Evolutionary conservation across 2,888 invertebrate genomes (phyloP).

Genomic region (Tholera decimalis): DNA sequence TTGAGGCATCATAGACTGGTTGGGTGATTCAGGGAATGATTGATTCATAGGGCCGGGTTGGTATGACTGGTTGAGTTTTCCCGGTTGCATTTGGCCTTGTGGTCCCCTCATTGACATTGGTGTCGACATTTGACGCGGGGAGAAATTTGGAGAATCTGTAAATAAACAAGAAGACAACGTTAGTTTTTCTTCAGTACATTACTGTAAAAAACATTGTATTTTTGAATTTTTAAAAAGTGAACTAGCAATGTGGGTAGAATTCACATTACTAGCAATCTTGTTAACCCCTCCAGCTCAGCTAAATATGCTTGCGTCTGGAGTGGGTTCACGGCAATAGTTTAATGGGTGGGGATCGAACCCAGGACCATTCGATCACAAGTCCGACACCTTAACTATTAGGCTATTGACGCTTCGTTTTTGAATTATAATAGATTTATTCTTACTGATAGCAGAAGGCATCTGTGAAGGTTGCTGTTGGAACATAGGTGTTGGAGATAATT

Average conservation of each 20-base stretch:
- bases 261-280: no score
- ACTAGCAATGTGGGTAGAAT: no score
- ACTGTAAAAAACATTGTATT: neutral
- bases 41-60: slow-evolving; percentile 81
- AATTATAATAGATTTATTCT: neutral
- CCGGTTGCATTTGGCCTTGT: slow-evolving; percentile 80
- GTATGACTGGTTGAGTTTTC: slow-evolving; percentile 82
- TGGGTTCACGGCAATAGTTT: no score
- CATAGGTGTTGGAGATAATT: slow-evolving; percentile 86
- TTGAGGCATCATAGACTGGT: slow-evolving; percentile 79
- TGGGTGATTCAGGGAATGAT: slow-evolving; percentile 78
- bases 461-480: slow-evolving; percentile 80
- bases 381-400: no score
- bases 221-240: neutral
- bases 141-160: slow-evolving; percentile 87
- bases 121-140: slow-evolving; percentile 89
- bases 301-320: no score
- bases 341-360: no score
- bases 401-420: no score
- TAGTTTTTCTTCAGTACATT: neutral
- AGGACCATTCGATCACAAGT: no score
- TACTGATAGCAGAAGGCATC: slow-evolving; percentile 79
- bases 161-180: neutral
- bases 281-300: no score
- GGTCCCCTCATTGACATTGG: slow-evolving; percentile 85